phyloP scores from a whole-genome alignment of 2,797 vertebrate species.

The Lutra lutra region DNA sequence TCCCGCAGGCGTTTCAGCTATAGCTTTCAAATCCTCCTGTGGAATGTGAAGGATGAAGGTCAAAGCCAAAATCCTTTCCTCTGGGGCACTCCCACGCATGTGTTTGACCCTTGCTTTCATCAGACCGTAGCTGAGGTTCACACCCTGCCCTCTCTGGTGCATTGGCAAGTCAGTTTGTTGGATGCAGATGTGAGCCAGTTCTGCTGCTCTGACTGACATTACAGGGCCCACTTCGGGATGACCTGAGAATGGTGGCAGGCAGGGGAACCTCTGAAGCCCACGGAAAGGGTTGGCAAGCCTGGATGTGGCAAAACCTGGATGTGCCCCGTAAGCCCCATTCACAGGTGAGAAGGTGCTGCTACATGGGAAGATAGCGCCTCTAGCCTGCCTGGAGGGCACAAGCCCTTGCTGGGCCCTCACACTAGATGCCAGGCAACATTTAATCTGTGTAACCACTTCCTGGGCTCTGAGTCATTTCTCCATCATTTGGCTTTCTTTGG shows the following conservation, averaged over 20 bases:
- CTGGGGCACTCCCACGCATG: fast-evolving
- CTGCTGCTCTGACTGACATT: neutral
- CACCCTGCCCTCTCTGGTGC: neutral
- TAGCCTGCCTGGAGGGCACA: neutral
- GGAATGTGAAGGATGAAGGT: neutral
- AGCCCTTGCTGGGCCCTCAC: neutral
- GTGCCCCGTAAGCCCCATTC: fast-evolving
- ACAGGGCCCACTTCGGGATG: neutral
- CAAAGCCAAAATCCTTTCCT: neutral
- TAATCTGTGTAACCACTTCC: neutral
- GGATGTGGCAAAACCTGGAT: neutral
- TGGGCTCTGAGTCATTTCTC: neutral
- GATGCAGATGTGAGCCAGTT: neutral
- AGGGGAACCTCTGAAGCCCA: neutral
- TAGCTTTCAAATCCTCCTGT: neutral
- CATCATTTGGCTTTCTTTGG: neutral
- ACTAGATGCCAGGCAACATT: neutral
- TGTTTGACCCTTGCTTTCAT: neutral
- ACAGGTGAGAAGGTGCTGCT: fast-evolving
- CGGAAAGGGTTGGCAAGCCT: neutral
- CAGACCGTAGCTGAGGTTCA: neutral
- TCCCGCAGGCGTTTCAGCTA: neutral
- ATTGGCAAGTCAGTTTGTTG: too few relatives aligned
- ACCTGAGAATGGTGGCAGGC: neutral
- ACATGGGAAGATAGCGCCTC: too few relatives aligned